Percentiles rank a stretch among this genome's conserved stretches.
phyloP scores from a whole-genome alignment of 2,888 invertebrate species.

The Cataglyphis cursor region DNA sequence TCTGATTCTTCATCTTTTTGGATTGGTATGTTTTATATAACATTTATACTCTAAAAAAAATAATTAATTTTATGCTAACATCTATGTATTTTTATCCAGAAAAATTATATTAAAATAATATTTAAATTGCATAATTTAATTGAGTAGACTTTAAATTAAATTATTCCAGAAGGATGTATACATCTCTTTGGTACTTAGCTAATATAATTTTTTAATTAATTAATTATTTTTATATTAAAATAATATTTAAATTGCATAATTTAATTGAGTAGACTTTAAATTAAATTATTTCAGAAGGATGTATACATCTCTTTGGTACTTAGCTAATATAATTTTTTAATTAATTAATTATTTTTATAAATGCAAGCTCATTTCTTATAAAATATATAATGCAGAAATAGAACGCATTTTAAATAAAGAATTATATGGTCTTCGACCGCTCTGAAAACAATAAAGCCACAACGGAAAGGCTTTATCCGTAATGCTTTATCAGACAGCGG shows the following conservation, averaged over 20 bases:
- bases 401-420: neutral
- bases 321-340: neutral
- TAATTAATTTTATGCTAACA: neutral
- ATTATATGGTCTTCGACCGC: constrained; percentile 38
- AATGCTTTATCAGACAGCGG: constrained; percentile 77
- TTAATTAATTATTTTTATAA: constrained; percentile 13
- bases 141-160: neutral
- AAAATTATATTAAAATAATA: neutral
- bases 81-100: neutral
- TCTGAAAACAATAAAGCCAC: constrained; percentile 76
- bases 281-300: neutral
- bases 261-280: neutral
- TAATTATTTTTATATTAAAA: constrained; percentile 4
- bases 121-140: constrained; percentile 1
- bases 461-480: constrained; percentile 82
- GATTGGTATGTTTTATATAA: constrained; percentile 90
- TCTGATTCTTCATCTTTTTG: constrained; percentile 95
- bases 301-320: neutral
- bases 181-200: neutral
- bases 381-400: neutral
- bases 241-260: neutral
- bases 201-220: neutral
- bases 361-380: neutral
- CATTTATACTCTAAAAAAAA: constrained; percentile 25
- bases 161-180: neutral